Evolutionary conservation across 2,113 vertebrate genomes (phyloP), one percentile per base, ranked within the genome.

Genomic region (Dasyurus viverrinus): DNA sequence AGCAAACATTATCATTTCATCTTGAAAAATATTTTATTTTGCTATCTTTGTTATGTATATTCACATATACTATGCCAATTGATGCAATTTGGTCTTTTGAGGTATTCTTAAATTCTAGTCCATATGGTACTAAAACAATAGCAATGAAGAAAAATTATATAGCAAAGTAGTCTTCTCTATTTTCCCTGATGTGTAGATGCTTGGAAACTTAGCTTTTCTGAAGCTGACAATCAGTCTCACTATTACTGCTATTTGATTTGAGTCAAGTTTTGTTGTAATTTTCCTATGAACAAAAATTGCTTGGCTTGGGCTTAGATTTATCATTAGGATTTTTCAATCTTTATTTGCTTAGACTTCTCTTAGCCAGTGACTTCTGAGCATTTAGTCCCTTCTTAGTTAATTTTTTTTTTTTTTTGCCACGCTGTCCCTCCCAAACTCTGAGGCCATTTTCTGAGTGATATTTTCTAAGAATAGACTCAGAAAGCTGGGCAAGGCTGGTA

Each of bases 401-500:
- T 47, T 11, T 54, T 60, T n/a, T 68, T 47, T 11, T 54, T 60
- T n/a, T 68, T 68, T 68, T n/a, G 30, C 14, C 16, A n/a, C 12
- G 3, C 30, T 9, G 3, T 12, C 12, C 4, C 8, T 16, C 68
- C 23, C 0, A 24, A 53, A 22, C 2, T 14, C 30, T 14, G 30
- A 24, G 92, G 12, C 3, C 0, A 84, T 92, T 60, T 12, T 36
- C 19, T 47, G 8, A 2, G 0, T 24, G 68, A 9, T 89, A 23
- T 68, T 27, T 25, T 25, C 14, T 3, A 16, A 3, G 27, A 55
- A n/a, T n/a, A 92, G 54, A 16, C 2, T 93, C 55, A 2, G 0
- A 0, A 4, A n/a, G 55, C 8, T 14, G 0, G 26, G 5, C n/a
- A 2, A 0, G 0, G 27, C 57, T 36, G 12, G 57, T 0, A 0